Base-by-base conservation (phyloP, 1,140 invertebrate genomes). In the Brachionus angularis region DNA sequence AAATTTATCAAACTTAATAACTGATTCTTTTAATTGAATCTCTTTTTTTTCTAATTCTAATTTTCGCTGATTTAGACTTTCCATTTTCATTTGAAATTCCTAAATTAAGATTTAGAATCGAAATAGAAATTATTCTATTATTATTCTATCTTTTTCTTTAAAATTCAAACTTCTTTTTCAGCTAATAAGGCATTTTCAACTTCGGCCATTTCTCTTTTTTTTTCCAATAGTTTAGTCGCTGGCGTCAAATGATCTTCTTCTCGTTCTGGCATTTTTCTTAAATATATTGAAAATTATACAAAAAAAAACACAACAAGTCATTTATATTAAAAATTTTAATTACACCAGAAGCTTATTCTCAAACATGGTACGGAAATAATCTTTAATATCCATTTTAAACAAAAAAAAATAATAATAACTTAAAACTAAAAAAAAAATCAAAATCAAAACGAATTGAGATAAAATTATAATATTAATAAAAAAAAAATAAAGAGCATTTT, bases 31-130 rank as follows among this genome's bases (percentile, higher is more conserved):
- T 10, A 82, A 72, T 69, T 80, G 79, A 61, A 75, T 78, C 73
- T 82, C 81, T 73, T 81, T 82, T 75, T 78, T 77, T 72, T 82
- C 80, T 44, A 82, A 72, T 74, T 82, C 81, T 71, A 80, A 79
- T 73, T 79, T 73, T 75, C 81, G 75, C 70, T 82, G 81, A 55
- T 81, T 78, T 47, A 82, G 75, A 74, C 79, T 79, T 77, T 82
- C 81, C 79, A 82, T 82, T 74, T 81, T 82, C 80, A 81, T 82
- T 76, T 81, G 80, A 69, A 82, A 82, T 72, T 82, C 80, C 79
- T 81, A 64, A n/a, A n/a, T n/a, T n/a, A n/a, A n/a, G n/a, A n/a
- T 71, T 73, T 73, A 34, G 27, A 70, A 42, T 12, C 1, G 14
- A 49, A 5, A 8, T 23, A 33, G 25, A 10, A n/a, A 61, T 52